Conservation (phyloP, 2,797 vertebrate genomes). For the Perodicticus potto region DNA sequence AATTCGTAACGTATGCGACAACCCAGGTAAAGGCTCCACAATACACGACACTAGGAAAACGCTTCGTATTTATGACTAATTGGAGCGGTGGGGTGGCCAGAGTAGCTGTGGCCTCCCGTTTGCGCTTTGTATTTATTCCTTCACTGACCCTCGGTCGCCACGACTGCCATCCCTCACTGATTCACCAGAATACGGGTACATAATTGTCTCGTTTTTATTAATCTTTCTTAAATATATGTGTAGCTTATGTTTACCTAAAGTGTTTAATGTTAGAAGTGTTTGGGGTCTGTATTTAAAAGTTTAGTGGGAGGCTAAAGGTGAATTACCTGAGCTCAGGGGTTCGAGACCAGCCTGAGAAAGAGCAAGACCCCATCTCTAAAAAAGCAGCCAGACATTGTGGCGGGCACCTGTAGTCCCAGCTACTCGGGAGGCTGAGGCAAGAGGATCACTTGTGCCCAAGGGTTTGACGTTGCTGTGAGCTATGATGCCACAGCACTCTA, state of each 20-base stretch:
- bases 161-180: neutral
- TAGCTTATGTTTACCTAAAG: neutral
- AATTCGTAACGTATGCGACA: neutral
- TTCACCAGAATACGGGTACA: neutral
- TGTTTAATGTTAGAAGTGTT: neutral
- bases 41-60: neutral
- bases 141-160: neutral
- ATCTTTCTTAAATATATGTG: neutral
- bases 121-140: neutral
- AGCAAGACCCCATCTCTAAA: no score
- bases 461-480: no score
- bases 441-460: no score
- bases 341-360: no score
- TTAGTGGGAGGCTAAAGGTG: neutral
- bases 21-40: neutral
- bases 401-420: no score
- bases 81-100: neutral
- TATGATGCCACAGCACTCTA: no score
- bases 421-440: no score
- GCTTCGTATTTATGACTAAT: neutral
- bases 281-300: neutral
- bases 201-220: neutral
- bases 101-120: neutral
- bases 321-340: no score
- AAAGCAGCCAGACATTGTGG: no score